Evolutionary conservation across 2,797 vertebrate species (phyloP), one percentile per base, ranked within the genome.

Genomic region (Thaleichthys pacificus): DNA sequence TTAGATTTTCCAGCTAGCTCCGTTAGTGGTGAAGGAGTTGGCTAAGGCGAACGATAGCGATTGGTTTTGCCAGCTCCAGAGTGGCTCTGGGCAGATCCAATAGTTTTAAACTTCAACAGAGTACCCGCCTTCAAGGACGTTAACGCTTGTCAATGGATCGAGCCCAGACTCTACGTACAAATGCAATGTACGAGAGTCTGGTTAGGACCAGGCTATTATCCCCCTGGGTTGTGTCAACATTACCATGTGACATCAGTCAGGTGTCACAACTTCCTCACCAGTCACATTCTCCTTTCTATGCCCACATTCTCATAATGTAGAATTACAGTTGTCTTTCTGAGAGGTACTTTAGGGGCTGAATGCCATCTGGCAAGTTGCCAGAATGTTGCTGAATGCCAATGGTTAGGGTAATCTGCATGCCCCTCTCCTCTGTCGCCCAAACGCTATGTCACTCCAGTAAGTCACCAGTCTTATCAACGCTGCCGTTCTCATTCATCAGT

Each of bases 281-380:
- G 61, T 32, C 28, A n/a, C 6, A 66, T 38, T 24, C 22, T 65
- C 21, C 62, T 30, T 17, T n/a, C 61, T 38, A 21, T 56, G 15
- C 28, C 3, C 19, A 5, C 15, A 28, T 70, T 17, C n/a, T 11
- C 42, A 38, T 47, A n/a, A 64, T 35, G 2, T 35, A 9, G n/a
- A 4, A 71, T 32, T 21, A 49, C n/a, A 21, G 78, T 78, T 67
- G 73, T 35, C 38, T 47, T 21, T 47, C 70, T 61, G 58, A 73
- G 73, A 79, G 77, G 77, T 70, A 72, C 66, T 78, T 80, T 84
- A 67, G 85, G 78, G 82, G 84, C 81, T 68, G 68, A 69, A 65
- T 84, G 84, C 89, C 84, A 83, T 85, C 73, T 87, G 84, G 82
- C 83, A 86, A 68, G 60, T 54, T 72, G 73, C n/a, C n/a, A n/a